Evolutionary conservation across 2,113 vertebrate species (phyloP).

Genomic region (Psettodes erumei): DNA sequence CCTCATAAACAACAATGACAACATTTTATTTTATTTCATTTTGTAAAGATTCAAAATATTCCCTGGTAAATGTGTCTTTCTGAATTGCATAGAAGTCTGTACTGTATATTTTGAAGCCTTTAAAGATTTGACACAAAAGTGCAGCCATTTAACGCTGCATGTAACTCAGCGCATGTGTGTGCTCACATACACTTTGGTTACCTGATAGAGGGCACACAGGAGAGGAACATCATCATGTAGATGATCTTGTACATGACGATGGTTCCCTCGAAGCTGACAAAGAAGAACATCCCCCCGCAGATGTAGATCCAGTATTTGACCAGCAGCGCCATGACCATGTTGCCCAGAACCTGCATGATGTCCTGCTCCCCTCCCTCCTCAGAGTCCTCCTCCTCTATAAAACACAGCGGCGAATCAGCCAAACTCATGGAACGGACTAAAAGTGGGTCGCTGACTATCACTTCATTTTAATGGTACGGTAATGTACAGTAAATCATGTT

Average conservation of each 20-base stretch:
- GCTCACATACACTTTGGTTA: too few species aligned
- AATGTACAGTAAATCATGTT: too few species aligned
- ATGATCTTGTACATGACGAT: conserved; percentile 99
- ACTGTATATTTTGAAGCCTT: too few species aligned
- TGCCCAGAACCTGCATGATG: conserved; percentile 93
- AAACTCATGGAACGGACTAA: too few species aligned
- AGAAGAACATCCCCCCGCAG: conserved; percentile 99
- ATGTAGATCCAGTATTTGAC: conserved; percentile 99
- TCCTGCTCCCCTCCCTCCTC: conserved; percentile 85
- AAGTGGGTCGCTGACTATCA: too few species aligned
- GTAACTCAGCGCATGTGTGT: background rate
- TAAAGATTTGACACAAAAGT: background rate
- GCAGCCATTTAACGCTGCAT: background rate
- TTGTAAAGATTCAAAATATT: too few species aligned
- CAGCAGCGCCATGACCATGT: conserved; percentile 93
- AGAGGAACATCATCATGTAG: conserved; percentile 99
- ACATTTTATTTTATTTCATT: background rate
- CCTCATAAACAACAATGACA: too few species aligned
- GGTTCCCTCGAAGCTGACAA: conserved; percentile 96
- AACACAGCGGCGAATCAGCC: conserved; percentile 44
- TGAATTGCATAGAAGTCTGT: too few species aligned
- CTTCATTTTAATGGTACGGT: too few species aligned
- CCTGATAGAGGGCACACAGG: conserved; percentile 99
- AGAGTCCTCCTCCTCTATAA: conserved; percentile 78
- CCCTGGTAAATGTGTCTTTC: too few species aligned